Percentiles rank a stretch among this genome's conserved stretches.
Evolutionary conservation across 2,113 vertebrate species (phyloP).

Genomic region (Lanius collurio): DNA sequence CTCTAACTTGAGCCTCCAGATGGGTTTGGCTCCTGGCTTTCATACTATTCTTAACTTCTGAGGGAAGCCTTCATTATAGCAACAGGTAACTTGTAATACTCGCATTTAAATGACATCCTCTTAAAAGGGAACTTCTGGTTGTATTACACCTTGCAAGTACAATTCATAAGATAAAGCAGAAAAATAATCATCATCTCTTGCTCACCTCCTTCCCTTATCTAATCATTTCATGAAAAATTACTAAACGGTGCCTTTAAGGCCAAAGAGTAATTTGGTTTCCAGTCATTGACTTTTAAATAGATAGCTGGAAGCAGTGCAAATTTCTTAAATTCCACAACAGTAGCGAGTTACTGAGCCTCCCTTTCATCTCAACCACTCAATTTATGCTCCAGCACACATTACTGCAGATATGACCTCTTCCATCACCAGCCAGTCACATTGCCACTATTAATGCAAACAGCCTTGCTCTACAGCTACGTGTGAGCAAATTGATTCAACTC

Average conservation of each 20-base stretch:
- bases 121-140: neutral
- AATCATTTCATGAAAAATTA: slow-evolving; percentile 30
- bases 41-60: neutral
- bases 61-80: neutral
- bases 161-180: neutral
- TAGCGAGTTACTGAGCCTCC: neutral
- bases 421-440: neutral
- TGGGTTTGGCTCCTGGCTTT: neutral
- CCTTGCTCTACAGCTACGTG: neutral
- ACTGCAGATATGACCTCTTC: slow-evolving; percentile 36
- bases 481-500: slow-evolving; percentile 15
- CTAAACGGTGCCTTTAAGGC: slow-evolving; percentile 17
- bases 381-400: slow-evolving; percentile 46
- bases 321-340: slow-evolving; percentile 27
- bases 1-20: neutral
- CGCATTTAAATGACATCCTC: neutral
- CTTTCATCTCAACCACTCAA: slow-evolving; percentile 18
- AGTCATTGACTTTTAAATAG: slow-evolving; percentile 28
- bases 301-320: neutral
- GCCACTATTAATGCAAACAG: neutral
- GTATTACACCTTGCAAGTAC: neutral
- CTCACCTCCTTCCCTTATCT: neutral
- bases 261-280: slow-evolving; percentile 34
- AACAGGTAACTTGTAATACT: neutral
- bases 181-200: neutral